Evolutionary conservation across 2,888 invertebrate species (phyloP), one percentile per base, ranked within the genome.

Genomic region (Gonocerus acuteangulatus): DNA sequence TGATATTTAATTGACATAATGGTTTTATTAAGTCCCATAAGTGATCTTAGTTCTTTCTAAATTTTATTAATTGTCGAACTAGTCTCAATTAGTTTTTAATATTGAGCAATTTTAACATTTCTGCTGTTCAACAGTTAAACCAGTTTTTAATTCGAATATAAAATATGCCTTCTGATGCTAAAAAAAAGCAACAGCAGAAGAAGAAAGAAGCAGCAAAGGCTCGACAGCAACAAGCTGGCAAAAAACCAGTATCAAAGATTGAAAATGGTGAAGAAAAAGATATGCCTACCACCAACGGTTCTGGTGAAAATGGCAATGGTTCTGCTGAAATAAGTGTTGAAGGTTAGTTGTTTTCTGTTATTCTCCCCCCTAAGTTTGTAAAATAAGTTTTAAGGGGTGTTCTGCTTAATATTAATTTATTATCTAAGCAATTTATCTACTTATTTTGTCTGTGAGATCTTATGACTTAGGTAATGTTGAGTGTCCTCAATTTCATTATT

Each of bases 111-210:
- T n/a, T n/a, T n/a, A n/a, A n/a, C n/a, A n/a, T n/a, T n/a, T n/a
- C n/a, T n/a, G n/a, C n/a, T n/a, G n/a, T n/a, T n/a, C n/a, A n/a
- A n/a, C n/a, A n/a, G n/a, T n/a, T n/a, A n/a, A n/a, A n/a, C n/a
- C n/a, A n/a, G n/a, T n/a, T n/a, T n/a, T n/a, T n/a, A n/a, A 27
- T 6, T 27, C 27, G 9, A 27, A 27, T 27, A 6, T 9, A 9
- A n/a, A 76, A 67, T 69, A 99, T 99, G 99, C 96, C 99, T 74
- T 99, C 99, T 71, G 97, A 97, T 77, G 87, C 95, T 34, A 97
- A 99, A 77, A 97, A 99, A 82, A 92, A 94, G 73, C 89, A 95
- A 74, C 94, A 92, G 73, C 92, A 92, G 73, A 93, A 94, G 76
- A 99, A 97, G 77, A 99, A 97, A 74, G 95, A 95, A 68, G 91